These are phyloP conservation scores for Podarcis muralis DNA, from an alignment of 2,113 vertebrate species.

Conservation along the genomic window DNA sequence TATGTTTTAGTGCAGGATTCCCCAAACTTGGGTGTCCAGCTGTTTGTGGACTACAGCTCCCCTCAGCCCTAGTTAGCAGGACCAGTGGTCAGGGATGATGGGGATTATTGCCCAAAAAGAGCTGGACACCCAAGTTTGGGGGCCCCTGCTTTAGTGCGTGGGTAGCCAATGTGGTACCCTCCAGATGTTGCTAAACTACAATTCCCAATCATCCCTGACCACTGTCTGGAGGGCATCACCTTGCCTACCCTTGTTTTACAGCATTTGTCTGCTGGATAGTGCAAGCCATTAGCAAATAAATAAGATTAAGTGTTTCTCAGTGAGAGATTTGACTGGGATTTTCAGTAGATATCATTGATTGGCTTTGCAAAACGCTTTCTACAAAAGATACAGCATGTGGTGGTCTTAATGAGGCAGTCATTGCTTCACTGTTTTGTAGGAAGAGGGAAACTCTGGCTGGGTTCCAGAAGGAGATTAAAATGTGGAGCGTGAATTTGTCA, in stretches of 20 bases:
- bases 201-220: too few species aligned
- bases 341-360: not conserved
- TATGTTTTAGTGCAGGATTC: not conserved
- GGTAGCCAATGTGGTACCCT: too few species aligned
- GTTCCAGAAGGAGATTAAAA: not conserved
- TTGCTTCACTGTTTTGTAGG: rapidly evolving
- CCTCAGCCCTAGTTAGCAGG: too few species aligned
- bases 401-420: rapidly evolving
- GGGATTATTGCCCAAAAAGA: too few species aligned
- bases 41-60: too few species aligned
- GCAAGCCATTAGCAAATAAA: not conserved
- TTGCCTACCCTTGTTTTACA: not conserved
- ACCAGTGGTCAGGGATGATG: too few species aligned
- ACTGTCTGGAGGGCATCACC: too few species aligned
- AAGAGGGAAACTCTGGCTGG: not conserved
- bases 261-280: not conserved
- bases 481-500: not conserved
- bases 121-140: too few species aligned
- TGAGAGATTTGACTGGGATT: not conserved
- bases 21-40: too few species aligned
- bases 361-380: not conserved
- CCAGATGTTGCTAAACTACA: too few species aligned
- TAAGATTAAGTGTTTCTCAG: not conserved
- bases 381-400: too few species aligned
- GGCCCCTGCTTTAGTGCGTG: too few species aligned